Evolutionary conservation across 2,888 invertebrate genomes (phyloP).

Genomic region (Metellina segmentata): DNA sequence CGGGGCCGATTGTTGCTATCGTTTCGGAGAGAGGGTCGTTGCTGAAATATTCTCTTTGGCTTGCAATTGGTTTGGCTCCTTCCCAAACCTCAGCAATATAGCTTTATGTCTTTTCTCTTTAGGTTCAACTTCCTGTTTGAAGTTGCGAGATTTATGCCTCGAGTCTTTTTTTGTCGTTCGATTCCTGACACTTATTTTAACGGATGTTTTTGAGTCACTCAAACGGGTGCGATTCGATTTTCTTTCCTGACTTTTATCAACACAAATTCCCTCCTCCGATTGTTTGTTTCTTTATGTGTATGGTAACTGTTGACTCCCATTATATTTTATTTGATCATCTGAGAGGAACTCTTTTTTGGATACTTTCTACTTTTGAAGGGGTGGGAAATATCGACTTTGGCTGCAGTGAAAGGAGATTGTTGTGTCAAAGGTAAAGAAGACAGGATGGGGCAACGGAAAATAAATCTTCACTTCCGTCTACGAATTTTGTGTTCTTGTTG

Average conservation of each 20-base stretch:
- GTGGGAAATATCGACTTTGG: slow-evolving; percentile 21
- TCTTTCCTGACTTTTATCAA: slow-evolving; percentile 63
- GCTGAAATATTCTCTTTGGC: slow-evolving; percentile 54
- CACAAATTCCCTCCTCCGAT: slow-evolving; percentile 2
- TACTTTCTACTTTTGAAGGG: slow-evolving; percentile 6
- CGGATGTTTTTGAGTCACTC: slow-evolving; percentile 69
- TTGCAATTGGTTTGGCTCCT: slow-evolving; percentile 55
- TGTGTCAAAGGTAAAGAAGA: slow-evolving; percentile 24
- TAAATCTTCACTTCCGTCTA: not conserved
- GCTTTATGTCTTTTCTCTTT: slow-evolving; percentile 68
- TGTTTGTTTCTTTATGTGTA: slow-evolving; percentile 15
- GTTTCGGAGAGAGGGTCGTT: slow-evolving; percentile 43
- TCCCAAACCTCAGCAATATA: slow-evolving; percentile 70
- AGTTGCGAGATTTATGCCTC: slow-evolving; percentile 69
- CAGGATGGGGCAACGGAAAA: not conserved
- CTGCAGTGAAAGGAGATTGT: not conserved
- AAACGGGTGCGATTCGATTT: slow-evolving; percentile 68
- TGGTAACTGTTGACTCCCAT: slow-evolving; percentile 54
- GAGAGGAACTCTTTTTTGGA: not conserved
- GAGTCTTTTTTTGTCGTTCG: slow-evolving; percentile 21
- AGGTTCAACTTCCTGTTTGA: slow-evolving; percentile 58
- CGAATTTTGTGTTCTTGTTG: too few relatives aligned
- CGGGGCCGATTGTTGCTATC: slow-evolving; percentile 72
- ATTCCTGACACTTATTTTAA: slow-evolving; percentile 65
- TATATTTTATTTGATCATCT: slow-evolving; percentile 66